These are phyloP conservation scores for Macropodus opercularis DNA, from an alignment of 2,797 vertebrate genomes.

Conservation along the genomic window DNA sequence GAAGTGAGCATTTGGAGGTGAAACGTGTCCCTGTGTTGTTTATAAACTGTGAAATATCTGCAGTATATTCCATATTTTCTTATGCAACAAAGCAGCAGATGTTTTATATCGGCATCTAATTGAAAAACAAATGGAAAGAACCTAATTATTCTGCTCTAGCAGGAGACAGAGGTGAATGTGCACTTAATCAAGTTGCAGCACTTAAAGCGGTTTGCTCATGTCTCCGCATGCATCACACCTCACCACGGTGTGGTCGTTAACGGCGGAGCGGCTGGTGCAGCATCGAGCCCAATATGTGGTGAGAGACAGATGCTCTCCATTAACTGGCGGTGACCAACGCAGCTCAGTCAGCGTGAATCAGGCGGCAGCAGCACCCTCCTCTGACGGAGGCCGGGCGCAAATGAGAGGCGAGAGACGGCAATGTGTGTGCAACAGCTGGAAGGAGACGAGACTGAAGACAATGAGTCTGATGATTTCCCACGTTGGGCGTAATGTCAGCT, in stretches of 20 bases:
- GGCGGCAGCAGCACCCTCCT: constrained; percentile 1
- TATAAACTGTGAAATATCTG: background rate
- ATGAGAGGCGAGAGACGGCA: background rate
- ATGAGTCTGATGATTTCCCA: constrained; percentile 3
- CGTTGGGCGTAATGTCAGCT: background rate
- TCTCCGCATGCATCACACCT: background rate
- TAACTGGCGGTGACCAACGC: constrained; percentile 20
- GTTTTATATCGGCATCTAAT: background rate
- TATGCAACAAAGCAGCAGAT: constrained; percentile 14
- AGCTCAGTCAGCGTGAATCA: constrained; percentile 36
- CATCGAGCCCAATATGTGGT: background rate
- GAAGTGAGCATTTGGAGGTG: too few species aligned
- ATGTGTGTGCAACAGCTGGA: constrained; percentile 16
- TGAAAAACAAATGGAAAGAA: background rate
- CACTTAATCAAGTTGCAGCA: constrained; percentile 7
- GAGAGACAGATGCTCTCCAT: constrained; percentile 26
- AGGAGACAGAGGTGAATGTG: background rate
- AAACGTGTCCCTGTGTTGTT: too few species aligned
- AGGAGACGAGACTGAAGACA: background rate
- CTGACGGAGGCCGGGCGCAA: background rate
- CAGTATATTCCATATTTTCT: background rate
- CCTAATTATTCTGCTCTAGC: background rate
- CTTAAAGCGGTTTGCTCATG: background rate
- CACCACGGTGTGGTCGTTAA: background rate
- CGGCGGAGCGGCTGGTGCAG: background rate